Evolutionary conservation across 2,113 vertebrate genomes (phyloP).

Genomic region (Anser brachyrhynchus): DNA sequence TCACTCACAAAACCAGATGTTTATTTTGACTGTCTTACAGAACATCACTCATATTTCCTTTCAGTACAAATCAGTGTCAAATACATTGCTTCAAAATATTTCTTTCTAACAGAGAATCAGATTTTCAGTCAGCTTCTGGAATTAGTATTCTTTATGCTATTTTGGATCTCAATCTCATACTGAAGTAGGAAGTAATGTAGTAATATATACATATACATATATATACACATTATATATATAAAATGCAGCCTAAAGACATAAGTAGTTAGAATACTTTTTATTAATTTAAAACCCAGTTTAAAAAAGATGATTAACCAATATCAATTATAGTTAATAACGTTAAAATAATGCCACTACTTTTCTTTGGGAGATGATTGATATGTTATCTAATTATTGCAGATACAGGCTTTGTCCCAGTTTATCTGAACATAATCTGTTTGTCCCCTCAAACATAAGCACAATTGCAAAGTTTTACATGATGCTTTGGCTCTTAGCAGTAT

Average conservation of each 20-base stretch:
- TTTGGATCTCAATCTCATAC: background rate
- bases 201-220: background rate
- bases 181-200: background rate
- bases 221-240: background rate
- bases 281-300: background rate
- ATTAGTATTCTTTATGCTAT: background rate
- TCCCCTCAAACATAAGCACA: background rate
- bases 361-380: background rate
- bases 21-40: background rate
- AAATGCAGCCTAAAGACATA: background rate
- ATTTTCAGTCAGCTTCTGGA: background rate
- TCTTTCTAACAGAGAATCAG: background rate
- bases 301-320: background rate
- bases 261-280: background rate
- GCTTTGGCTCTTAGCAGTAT: background rate
- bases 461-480: background rate
- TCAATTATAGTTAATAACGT: background rate
- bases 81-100: background rate
- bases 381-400: background rate
- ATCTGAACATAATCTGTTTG: background rate
- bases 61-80: background rate
- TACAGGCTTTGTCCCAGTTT: background rate
- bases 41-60: background rate
- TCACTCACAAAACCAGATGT: background rate
- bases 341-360: background rate